A percentile compares a stretch with the other conserved stretches of the same genome.
Evolutionary conservation across 2,888 invertebrate genomes (phyloP).

Genomic region (Chalcis sispes): DNA sequence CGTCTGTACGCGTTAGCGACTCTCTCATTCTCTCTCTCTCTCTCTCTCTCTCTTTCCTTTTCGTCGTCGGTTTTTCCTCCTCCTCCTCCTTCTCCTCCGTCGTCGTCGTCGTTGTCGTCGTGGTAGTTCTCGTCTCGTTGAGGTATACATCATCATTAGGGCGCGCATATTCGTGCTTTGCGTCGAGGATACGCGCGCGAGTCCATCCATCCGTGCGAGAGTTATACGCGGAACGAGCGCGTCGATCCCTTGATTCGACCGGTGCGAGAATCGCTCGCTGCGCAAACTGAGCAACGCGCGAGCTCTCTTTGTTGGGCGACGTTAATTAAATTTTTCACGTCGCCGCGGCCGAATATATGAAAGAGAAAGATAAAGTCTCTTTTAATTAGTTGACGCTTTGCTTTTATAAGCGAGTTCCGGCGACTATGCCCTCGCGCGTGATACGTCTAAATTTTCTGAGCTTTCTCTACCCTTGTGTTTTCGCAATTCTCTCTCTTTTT

Average conservation of each 20-base stretch:
- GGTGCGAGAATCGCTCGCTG: no score
- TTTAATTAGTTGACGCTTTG: conserved; percentile 38
- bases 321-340: conserved; percentile 34
- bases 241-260: no score
- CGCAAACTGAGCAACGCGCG: background rate
- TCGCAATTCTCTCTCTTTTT: background rate
- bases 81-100: no score
- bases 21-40: no score
- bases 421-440: background rate
- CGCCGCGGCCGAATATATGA: no score
- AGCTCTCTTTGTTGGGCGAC: background rate
- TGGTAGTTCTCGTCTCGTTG: conserved; percentile 19
- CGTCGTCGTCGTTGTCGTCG: no score
- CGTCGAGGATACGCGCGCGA: background rate
- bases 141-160: conserved; percentile 47
- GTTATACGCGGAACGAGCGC: no score
- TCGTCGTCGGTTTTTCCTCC: no score
- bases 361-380: conserved; percentile 11
- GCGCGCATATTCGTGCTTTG: background rate
- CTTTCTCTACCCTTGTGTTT: background rate
- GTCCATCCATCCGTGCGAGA: background rate
- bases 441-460: conserved; percentile 14
- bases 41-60: no score
- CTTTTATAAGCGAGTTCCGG: background rate
- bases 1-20: no score